Conservation (phyloP, 2,888 invertebrate genomes). For the Encarsia formosa region DNA sequence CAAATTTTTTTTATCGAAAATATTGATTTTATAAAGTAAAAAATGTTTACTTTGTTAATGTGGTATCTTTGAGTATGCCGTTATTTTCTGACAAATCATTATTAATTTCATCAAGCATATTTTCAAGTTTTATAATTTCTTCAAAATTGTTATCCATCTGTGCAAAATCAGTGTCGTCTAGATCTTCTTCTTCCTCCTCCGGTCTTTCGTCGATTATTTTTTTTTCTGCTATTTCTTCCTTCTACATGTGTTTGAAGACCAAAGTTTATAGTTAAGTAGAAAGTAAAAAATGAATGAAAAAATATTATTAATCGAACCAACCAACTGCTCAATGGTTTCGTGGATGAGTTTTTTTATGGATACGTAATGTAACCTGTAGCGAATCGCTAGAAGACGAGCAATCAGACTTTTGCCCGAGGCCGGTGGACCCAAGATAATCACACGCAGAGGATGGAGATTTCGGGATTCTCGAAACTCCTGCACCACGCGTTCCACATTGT, state of each 20-base stretch:
- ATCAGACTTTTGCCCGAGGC: constrained; percentile 63
- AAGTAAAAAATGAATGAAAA: no score
- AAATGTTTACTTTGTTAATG: constrained; percentile 43
- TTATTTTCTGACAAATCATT: constrained; percentile 44
- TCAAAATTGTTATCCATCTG: constrained; percentile 37
- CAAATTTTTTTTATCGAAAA: constrained; percentile 43
- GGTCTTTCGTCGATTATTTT: constrained; percentile 8
- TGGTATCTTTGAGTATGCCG: constrained; percentile 50
- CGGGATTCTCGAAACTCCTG: constrained; percentile 52
- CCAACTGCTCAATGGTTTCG: constrained; percentile 57
- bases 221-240: no score
- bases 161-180: constrained; percentile 31
- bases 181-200: constrained; percentile 24
- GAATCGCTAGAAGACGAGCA: constrained; percentile 56
- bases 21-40: constrained; percentile 5
- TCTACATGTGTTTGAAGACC: no score
- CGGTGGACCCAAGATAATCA: constrained; percentile 64
- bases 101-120: constrained; percentile 49
- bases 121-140: no score
- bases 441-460: constrained; percentile 58
- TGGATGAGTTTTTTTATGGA: constrained; percentile 56
- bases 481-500: constrained; percentile 50
- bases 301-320: constrained; percentile 43
- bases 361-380: constrained; percentile 59
- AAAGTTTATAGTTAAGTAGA: no score